Evolutionary conservation across 2,113 vertebrate species (phyloP).

Genomic region (Platichthys flesus): DNA sequence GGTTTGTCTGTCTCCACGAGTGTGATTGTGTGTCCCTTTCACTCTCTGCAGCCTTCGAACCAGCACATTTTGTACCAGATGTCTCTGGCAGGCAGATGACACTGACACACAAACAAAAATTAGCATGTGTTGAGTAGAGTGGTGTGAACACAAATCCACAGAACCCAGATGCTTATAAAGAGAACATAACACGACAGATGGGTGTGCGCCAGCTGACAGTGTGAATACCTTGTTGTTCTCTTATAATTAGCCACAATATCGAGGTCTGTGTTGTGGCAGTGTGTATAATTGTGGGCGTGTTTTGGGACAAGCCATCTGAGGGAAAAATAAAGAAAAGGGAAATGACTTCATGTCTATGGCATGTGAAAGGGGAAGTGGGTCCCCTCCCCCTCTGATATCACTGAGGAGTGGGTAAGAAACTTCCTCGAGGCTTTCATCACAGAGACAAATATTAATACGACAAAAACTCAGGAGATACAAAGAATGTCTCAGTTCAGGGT

Average conservation of each 20-base stretch:
- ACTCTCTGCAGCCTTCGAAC: slow-evolving; percentile 45
- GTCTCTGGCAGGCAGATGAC: slow-evolving; percentile 65
- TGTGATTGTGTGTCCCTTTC: slow-evolving; percentile 1
- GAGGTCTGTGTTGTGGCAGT: not conserved
- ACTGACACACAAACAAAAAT: slow-evolving; percentile 61
- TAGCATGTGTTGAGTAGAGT: slow-evolving; percentile 66
- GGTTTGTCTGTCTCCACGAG: slow-evolving; percentile 11
- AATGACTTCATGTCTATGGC: slow-evolving; percentile 70
- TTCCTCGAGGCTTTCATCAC: slow-evolving; percentile 4
- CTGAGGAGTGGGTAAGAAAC: slow-evolving; percentile 2
- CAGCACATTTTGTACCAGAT: slow-evolving; percentile 73
- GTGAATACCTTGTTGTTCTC: slow-evolving; percentile 2
- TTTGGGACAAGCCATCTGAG: slow-evolving; percentile 41
- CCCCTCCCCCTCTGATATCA: slow-evolving; percentile 29
- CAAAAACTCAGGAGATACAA: not conserved
- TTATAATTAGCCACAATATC: not conserved
- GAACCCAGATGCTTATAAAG: not conserved
- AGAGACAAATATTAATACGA: not conserved
- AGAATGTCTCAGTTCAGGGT: not conserved
- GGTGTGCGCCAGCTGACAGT: not conserved
- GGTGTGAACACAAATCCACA: slow-evolving; percentile 48
- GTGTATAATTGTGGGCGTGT: not conserved
- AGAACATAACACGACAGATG: slow-evolving; percentile 1
- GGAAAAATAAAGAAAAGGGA: slow-evolving; percentile 63
- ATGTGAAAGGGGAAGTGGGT: slow-evolving; percentile 65